A percentile compares a stretch with the other conserved stretches of the same genome.
Evolutionary conservation across 2,113 vertebrate genomes (phyloP).

Genomic region (Taxidea taxus): DNA sequence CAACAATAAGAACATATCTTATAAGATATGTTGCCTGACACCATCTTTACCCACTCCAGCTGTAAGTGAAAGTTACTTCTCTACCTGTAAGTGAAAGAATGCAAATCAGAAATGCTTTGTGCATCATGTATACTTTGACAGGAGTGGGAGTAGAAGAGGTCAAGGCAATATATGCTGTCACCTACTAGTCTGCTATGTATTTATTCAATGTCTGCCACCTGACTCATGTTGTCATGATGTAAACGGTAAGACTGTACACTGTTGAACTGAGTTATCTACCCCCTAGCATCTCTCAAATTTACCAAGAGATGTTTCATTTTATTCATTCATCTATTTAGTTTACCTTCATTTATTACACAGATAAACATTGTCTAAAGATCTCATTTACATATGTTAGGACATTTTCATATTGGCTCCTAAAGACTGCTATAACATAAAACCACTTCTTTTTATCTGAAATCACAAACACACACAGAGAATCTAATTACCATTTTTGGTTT

Average conservation of each 20-base stretch:
- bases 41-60: background rate
- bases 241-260: background rate
- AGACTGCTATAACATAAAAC: background rate
- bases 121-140: background rate
- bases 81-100: background rate
- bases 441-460: background rate
- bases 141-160: background rate
- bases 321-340: background rate
- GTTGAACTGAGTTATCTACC: background rate
- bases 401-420: constrained; percentile 10
- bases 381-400: background rate
- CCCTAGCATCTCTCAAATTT: background rate
- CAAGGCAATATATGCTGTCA: background rate
- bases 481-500: background rate
- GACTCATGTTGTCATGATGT: background rate
- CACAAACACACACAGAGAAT: background rate
- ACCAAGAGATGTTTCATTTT: background rate
- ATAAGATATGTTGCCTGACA: background rate
- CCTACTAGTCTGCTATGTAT: background rate
- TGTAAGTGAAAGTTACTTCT: background rate
- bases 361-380: background rate
- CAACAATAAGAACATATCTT: background rate
- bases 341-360: background rate
- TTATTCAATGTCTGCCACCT: background rate
- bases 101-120: background rate